Base-by-base conservation (phyloP, 2,113 vertebrate genomes). In the Callithrix jacchus region DNA sequence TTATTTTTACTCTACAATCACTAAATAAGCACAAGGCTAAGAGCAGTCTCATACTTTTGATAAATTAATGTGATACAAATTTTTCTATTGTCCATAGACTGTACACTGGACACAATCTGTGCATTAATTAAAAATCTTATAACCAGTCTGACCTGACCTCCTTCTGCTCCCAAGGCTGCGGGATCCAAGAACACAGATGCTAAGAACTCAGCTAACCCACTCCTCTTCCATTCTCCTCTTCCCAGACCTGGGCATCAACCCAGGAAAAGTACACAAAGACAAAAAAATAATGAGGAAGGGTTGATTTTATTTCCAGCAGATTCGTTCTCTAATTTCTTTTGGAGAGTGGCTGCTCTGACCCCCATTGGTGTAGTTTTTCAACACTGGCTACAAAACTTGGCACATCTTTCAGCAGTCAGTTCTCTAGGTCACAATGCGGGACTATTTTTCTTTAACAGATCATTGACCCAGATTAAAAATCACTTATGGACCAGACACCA, bases 401-500 rank as follows among this genome's bases (percentile, higher is more conserved):
- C 84, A 11, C 30, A 5, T 71, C 73, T 80, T 61, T 54, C 54
- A 89, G 74, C 80, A 93, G 40, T 80, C 40, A 61, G 37, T 89
- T n/a, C 37, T 61, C 61, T 54, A 47, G n/a, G 61, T 68, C 84
- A 90, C 95, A 88, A 68, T 21, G 52, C 27, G n/a, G 25, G 77
- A 52, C 13, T 23, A 95, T 91, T 97, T 96, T 91, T 86, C 83
- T 89, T 94, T 88, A 91, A 93, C 56, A 83, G 58, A 89, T 86
- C 96, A 95, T 37, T 94, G 95, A 96, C 87, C 58, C 79, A 87
- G 74, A 96, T 93, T 96, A 96, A 93, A 91, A 82, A 54, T 91
- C 83, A 91, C 30, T 94, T 86, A 73, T 17, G 52, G 45, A 91
- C 73, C 79, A 96, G 79, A 89, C 30, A 93, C 61, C 87, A 91